phyloP scores from a whole-genome alignment of 2,113 vertebrate genomes.

The Sminthopsis crassicaudata region DNA sequence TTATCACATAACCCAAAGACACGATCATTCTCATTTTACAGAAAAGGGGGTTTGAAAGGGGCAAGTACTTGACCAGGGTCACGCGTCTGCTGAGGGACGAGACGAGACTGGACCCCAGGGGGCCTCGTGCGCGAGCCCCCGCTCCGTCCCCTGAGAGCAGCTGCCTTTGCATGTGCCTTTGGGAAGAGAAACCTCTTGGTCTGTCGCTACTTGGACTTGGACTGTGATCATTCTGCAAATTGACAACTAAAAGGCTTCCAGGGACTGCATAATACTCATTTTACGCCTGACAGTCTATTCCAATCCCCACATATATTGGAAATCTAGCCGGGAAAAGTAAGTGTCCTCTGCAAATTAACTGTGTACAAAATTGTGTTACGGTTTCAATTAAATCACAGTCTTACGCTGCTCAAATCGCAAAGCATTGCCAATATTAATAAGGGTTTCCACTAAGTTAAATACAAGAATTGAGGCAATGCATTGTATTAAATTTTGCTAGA shows the following conservation, averaged over 20 bases:
- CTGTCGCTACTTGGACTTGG: background rate
- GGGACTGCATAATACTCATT: background rate
- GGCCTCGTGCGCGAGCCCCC: background rate
- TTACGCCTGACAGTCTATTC: background rate
- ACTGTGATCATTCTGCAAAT: background rate
- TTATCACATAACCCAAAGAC: background rate
- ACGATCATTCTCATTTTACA: background rate
- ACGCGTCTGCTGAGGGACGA: background rate
- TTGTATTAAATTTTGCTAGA: background rate
- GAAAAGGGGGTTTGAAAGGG: background rate
- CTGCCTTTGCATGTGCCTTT: rapidly evolving
- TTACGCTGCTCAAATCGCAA: background rate
- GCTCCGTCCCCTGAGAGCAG: background rate
- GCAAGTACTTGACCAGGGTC: background rate
- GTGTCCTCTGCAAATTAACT: background rate
- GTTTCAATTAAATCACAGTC: background rate
- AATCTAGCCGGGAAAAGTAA: background rate
- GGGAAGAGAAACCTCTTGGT: background rate
- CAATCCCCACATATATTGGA: background rate
- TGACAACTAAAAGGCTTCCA: background rate
- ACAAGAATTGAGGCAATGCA: rapidly evolving
- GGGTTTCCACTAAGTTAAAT: rapidly evolving
- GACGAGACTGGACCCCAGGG: background rate
- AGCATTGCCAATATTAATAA: background rate
- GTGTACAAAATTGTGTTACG: background rate